Conservation (phyloP, 2,888 invertebrate species). For the Polydesmus complanatus region DNA sequence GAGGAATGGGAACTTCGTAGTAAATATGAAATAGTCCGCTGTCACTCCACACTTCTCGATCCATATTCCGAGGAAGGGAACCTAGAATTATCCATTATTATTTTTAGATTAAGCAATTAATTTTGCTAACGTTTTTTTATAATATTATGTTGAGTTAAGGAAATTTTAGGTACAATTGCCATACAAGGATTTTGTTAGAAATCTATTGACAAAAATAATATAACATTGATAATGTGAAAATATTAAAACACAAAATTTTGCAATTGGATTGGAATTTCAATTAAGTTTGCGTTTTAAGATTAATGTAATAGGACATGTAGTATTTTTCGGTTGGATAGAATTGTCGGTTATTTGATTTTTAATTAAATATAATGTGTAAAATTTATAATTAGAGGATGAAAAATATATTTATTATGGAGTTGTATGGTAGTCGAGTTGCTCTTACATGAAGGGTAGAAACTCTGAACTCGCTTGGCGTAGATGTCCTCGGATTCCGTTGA, state of each 20-base stretch:
- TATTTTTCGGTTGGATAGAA: too few relatives aligned
- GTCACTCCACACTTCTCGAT: conserved; percentile 10
- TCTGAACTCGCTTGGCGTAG: conserved; percentile 9
- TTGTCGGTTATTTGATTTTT: too few relatives aligned
- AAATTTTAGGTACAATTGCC: background rate
- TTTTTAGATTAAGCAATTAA: too few relatives aligned
- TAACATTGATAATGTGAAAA: too few relatives aligned
- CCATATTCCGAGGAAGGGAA: conserved; percentile 14
- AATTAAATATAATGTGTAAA: too few relatives aligned
- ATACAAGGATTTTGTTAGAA: too few relatives aligned
- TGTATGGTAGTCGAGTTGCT: background rate
- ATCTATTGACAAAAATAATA: too few relatives aligned
- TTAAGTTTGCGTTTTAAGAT: background rate
- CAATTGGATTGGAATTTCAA: background rate
- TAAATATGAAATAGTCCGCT: conserved; percentile 7
- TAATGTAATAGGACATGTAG: too few relatives aligned
- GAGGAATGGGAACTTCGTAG: conserved; percentile 5
- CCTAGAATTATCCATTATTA: background rate
- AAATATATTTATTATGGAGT: too few relatives aligned
- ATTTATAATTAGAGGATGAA: too few relatives aligned
- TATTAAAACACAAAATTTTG: background rate
- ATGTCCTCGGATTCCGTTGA: conserved; percentile 6
- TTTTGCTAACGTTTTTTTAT: background rate
- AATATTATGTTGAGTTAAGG: background rate
- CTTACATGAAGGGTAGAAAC: conserved; percentile 14